Evolutionary conservation across 2,113 vertebrate genomes (phyloP), one percentile per base, ranked within the genome.

Genomic region (Zosterops borbonicus): DNA sequence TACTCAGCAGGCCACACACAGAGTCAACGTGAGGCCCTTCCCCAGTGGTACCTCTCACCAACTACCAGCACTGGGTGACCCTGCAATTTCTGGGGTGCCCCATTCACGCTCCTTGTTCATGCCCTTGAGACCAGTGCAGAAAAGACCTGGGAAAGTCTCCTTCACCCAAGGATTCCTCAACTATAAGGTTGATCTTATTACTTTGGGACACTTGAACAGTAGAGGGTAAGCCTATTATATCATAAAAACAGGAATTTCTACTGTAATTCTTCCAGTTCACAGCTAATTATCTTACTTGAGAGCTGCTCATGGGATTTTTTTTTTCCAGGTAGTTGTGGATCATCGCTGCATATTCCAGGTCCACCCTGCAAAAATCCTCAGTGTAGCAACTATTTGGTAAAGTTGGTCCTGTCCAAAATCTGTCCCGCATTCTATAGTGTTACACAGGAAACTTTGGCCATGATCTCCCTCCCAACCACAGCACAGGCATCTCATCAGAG

Each of bases 241-340:
- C 37, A 88, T 49, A 88, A 89, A 93, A 89, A 3, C 9, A 53
- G n/a, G 64, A 58, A 68, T 78, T 90, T 85, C 52, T 86, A 52
- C 90, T 89, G 22, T 83, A 87, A 93, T 92, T 83, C 44, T 42
- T 93, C 49, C n/a, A 83, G 25, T 65, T 87, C 78, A 42, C n/a
- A 91, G 53, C 59, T 91, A 83, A 88, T 78, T 92, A 85, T 92
- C 28, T 86, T 79, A 73, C 29, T 85, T 80, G 23, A 93, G 55
- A 88, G 78, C 33, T 56, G 56, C 15, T 89, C 27, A 7, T 24
- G 15, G 8, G 17, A 27, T 23, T 22, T 87, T 80, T 75, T 75
- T 60, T 76, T 84, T 21, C 29, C 63, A 70, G 47, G 64, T 70
- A 63, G 14, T 16, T 80, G 21, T 58, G 60, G 75, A 52, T 88